These are phyloP conservation scores for Otocyon megalotis DNA, from an alignment of 2,113 vertebrate genomes.

Conservation along the genomic window DNA sequence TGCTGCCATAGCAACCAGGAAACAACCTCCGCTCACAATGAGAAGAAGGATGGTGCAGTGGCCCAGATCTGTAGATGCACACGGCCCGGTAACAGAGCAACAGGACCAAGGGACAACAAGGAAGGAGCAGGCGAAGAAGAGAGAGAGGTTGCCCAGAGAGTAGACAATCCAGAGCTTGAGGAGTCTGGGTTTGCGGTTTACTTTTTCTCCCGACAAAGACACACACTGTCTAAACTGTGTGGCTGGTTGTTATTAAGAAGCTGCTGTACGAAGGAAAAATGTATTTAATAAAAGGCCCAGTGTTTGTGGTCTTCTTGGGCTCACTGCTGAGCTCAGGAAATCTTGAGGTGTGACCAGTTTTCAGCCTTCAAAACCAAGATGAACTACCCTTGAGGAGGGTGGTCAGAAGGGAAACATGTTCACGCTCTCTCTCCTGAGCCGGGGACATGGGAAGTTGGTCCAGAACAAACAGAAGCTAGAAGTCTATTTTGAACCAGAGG, in stretches of 20 bases:
- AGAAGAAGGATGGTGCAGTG: constrained; percentile 55
- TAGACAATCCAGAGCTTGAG: constrained; percentile 32
- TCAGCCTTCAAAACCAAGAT: constrained; percentile 71
- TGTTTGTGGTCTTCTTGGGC: constrained; percentile 66
- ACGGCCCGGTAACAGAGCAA: constrained; percentile 70
- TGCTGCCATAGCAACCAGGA: constrained; percentile 82
- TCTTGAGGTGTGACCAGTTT: constrained; percentile 70
- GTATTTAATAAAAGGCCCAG: constrained; percentile 71
- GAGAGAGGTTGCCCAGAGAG: neutral
- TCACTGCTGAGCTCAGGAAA: constrained; percentile 64
- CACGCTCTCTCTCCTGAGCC: constrained; percentile 89
- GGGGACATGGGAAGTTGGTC: constrained; percentile 86
- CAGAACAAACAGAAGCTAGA: constrained; percentile 86
- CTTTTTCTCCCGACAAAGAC: constrained; percentile 73
- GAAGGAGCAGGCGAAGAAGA: neutral
- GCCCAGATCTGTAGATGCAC: constrained; percentile 41
- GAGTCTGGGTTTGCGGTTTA: neutral
- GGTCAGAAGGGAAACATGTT: constrained; percentile 82
- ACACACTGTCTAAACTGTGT: constrained; percentile 73
- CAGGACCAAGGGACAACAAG: constrained; percentile 69
- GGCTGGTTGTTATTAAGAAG: constrained; percentile 63
- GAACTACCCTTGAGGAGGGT: constrained; percentile 50
- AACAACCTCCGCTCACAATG: constrained; percentile 79
- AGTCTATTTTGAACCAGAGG: constrained; percentile 90
- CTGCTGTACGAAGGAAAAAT: neutral